Conservation (phyloP, 2,888 invertebrate genomes). For the Drosophila pseudotakahashii region DNA sequence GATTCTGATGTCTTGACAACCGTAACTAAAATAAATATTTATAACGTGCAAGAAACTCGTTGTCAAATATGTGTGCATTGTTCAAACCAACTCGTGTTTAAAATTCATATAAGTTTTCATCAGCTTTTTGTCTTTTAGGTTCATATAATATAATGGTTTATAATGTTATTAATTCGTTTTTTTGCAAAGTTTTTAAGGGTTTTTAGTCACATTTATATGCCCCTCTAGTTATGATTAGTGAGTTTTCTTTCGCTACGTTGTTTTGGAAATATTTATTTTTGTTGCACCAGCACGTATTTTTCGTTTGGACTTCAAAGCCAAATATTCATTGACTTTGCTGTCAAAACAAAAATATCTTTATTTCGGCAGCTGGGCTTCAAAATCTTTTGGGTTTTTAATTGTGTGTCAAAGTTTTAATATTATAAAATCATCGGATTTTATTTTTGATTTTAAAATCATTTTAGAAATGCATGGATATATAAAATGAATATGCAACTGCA, state of each 20-base stretch:
- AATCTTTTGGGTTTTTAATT: slow-evolving; percentile 36
- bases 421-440: slow-evolving; percentile 83
- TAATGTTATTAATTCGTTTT: slow-evolving; percentile 22
- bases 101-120: slow-evolving; percentile 33
- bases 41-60: slow-evolving; percentile 73
- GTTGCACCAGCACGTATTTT: slow-evolving; percentile 52
- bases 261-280: slow-evolving; percentile 34
- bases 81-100: slow-evolving; percentile 73
- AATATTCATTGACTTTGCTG: slow-evolving; percentile 36
- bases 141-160: slow-evolving; percentile 28
- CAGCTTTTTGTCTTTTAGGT: slow-evolving; percentile 25
- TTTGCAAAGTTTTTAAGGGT: slow-evolving; percentile 21
- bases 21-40: slow-evolving; percentile 45
- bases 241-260: slow-evolving; percentile 47
- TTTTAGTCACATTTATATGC: slow-evolving; percentile 45
- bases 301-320: slow-evolving; percentile 60
- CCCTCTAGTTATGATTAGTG: slow-evolving; percentile 43
- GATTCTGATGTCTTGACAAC: slow-evolving; percentile 17
- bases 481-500: slow-evolving; percentile 59
- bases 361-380: slow-evolving; percentile 33
- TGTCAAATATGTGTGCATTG: slow-evolving; percentile 73
- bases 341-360: slow-evolving; percentile 30
- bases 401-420: slow-evolving; percentile 84
- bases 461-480: slow-evolving; percentile 73
- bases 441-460: slow-evolving; percentile 69